Percentiles rank a stretch among this genome's conserved stretches.
These are phyloP conservation scores for Gobiocypris rarus DNA, from an alignment of 2,113 vertebrate genomes.

Conservation along the genomic window DNA sequence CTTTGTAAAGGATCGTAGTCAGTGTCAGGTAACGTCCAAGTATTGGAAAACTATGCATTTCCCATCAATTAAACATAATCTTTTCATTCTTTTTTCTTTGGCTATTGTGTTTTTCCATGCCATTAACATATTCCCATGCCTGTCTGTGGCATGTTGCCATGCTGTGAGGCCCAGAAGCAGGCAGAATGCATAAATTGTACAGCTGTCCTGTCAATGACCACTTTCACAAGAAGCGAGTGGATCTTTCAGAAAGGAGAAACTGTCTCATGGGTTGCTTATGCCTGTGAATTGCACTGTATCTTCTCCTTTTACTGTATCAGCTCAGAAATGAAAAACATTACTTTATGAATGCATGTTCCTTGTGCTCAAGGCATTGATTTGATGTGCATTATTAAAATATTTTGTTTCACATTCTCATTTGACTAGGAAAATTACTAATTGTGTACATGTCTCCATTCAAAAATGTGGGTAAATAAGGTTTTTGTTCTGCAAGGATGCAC, in stretches of 20 bases:
- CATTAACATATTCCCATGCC: neutral
- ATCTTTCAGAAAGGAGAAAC: neutral
- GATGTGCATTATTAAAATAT: no score
- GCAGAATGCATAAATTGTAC: slow-evolving; percentile 49
- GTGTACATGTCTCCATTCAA: no score
- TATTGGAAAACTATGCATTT: neutral
- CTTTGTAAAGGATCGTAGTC: neutral
- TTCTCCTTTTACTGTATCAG: neutral
- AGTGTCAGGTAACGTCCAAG: neutral
- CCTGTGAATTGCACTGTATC: neutral
- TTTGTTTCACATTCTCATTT: no score
- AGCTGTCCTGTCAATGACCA: slow-evolving; percentile 30
- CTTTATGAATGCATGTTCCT: neutral
- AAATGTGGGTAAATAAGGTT: no score
- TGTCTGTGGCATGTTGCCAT: neutral
- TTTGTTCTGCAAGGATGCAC: no score
- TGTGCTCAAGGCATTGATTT: neutral
- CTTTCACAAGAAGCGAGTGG: slow-evolving; percentile 19
- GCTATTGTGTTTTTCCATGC: neutral
- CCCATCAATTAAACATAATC: neutral
- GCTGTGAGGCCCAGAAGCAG: slow-evolving; percentile 7
- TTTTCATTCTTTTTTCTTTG: neutral
- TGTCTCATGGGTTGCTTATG: slow-evolving; percentile 16
- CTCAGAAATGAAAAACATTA: neutral
- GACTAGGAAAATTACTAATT: no score